A percentile compares a stretch with the other conserved stretches of the same genome.
phyloP scores from a whole-genome alignment of 2,113 vertebrate species.

The Podarcis cretensis region DNA sequence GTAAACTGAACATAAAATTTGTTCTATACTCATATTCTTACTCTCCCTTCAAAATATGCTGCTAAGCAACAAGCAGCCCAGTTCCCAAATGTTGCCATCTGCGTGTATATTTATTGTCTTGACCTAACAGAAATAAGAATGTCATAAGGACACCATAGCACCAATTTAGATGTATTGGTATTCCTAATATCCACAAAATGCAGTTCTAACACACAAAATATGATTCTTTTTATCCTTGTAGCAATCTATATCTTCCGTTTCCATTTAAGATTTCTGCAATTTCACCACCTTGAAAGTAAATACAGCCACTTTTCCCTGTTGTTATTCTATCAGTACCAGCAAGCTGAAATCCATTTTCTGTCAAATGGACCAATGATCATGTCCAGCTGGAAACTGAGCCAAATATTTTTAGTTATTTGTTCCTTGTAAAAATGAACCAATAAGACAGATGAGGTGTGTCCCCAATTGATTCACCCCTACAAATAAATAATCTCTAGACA shows the following conservation, averaged over 20 bases:
- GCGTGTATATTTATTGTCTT: background rate
- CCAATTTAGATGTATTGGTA: background rate
- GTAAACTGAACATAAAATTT: conserved; percentile 1
- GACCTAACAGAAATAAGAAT: background rate
- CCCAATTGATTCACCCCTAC: background rate
- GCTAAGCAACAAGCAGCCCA: conserved; percentile 26
- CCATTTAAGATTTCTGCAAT: background rate
- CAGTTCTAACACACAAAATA: background rate
- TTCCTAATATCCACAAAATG: background rate
- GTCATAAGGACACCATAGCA: background rate
- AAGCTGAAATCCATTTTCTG: background rate
- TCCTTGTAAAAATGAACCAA: background rate
- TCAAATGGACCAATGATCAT: background rate
- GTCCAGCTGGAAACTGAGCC: background rate
- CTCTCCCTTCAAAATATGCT: background rate
- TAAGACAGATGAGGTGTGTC: background rate
- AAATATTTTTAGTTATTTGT: background rate
- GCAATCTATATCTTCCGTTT: background rate
- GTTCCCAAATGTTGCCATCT: conserved; percentile 9
- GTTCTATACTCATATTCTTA: conserved; percentile 13
- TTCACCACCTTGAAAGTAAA: background rate
- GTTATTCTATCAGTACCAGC: background rate
- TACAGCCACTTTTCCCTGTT: background rate
- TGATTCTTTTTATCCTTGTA: background rate
- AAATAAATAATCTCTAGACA: background rate